Percentiles rank a stretch among this genome's conserved stretches.
Evolutionary conservation across 1,140 invertebrate genomes (phyloP).

Genomic region (Caenorhabditis briggsae): DNA sequence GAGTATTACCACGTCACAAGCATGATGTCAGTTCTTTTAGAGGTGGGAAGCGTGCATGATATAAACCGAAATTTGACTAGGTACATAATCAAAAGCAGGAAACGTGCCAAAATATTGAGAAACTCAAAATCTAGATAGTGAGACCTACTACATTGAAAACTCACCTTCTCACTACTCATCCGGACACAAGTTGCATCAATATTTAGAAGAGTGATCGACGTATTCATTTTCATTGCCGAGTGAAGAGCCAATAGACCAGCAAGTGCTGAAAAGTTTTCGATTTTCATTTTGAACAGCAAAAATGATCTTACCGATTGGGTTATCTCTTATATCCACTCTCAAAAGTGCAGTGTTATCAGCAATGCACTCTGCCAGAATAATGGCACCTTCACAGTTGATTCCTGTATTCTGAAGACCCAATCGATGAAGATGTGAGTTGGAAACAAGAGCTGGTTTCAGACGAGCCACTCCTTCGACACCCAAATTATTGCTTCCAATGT

Average conservation of each 20-base stretch:
- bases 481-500: slow-evolving; percentile 66
- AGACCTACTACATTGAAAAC: slow-evolving; percentile 3
- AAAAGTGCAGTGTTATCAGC: slow-evolving; percentile 65
- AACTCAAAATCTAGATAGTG: slow-evolving; percentile 35
- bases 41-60: slow-evolving; percentile 45
- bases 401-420: slow-evolving; percentile 66
- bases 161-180: slow-evolving; percentile 53
- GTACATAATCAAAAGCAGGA: slow-evolving; percentile 55
- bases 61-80: slow-evolving; percentile 29
- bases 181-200: slow-evolving; percentile 58
- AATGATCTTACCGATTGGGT: slow-evolving; percentile 58
- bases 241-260: slow-evolving; percentile 68
- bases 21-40: slow-evolving; percentile 43
- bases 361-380: slow-evolving; percentile 66
- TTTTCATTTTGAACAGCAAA: background rate
- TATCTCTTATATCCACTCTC: slow-evolving; percentile 66
- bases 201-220: slow-evolving; percentile 65
- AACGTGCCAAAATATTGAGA: slow-evolving; percentile 37
- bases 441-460: slow-evolving; percentile 62
- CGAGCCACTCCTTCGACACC: slow-evolving; percentile 62
- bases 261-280: background rate
- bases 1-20: slow-evolving; percentile 54
- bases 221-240: slow-evolving; percentile 68
- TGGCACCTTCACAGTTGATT: slow-evolving; percentile 68
- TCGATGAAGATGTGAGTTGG: slow-evolving; percentile 62